Base-by-base conservation (phyloP, 2,113 vertebrate genomes). In the Syngnathus floridae region DNA sequence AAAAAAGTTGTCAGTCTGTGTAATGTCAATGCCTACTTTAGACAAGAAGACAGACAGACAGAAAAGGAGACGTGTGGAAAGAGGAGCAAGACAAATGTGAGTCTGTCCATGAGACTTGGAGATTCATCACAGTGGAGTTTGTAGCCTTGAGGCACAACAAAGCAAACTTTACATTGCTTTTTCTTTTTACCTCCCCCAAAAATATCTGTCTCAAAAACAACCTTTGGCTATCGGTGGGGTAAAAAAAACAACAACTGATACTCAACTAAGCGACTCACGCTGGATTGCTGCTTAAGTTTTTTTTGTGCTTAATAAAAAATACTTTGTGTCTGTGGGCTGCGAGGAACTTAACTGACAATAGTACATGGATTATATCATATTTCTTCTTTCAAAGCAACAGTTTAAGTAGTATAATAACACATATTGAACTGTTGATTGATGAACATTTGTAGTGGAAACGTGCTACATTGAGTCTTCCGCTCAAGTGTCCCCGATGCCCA, bases 1-100 rank as follows among this genome's bases (percentile, higher is more conserved):
- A n/a, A n/a, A n/a, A n/a, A n/a, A n/a, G n/a, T n/a, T 84, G 85
- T 84, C 82, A 84, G 78, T 81, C 84, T 84, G 3, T 31, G 26
- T 31, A 70, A 65, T 31, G 70, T 83, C 80, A 31, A 3, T 80
- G 62, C 64, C 40, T 22, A 7, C 17, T 51, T 78, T 62, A 45
- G 51, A 61, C 65, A 67, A 74, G 71, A 58, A 40, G 69, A 72
- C 69, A 74, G 64, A 65, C 35, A 35, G 26, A 55, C 22, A 55
- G 65, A 74, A 65, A 66, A 64, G 61, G 40, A 57, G 61, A 40
- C 22, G 45, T 71, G 71, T 83, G 64, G 71, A 71, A 56, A 55
- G 55, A 64, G 26, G 46, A 64, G 40, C 45, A 49, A 31, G 66
- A 77, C 59, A 66, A 69, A 74, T 64, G 62, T 61, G 73, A 70